Conservation (phyloP, 2,888 invertebrate species). For the Pheosia gnoma region DNA sequence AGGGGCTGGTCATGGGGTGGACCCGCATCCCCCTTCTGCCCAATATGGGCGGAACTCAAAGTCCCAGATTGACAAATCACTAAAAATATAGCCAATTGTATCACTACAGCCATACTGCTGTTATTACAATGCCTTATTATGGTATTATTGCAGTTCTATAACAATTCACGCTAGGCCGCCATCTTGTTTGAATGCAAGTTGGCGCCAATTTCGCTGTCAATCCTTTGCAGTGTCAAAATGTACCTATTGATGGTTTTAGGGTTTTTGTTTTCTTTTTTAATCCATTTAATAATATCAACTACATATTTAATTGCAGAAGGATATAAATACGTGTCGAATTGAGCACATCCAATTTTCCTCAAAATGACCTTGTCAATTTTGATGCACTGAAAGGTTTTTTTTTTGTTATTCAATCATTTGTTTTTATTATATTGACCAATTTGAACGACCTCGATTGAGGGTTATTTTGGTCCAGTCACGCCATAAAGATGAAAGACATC, state of each 20-base stretch:
- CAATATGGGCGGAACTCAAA: constrained; percentile 89
- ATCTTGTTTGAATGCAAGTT: constrained; percentile 45
- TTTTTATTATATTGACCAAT: constrained; percentile 3
- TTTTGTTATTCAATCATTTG: neutral
- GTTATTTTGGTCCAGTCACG: too few relatives aligned
- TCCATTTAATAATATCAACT: neutral
- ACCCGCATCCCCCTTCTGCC: constrained; percentile 88
- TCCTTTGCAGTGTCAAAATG: constrained; percentile 36
- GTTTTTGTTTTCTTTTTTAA: constrained; percentile 18
- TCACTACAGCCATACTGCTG: constrained; percentile 45
- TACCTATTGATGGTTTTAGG: constrained; percentile 27
- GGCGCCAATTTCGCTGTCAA: constrained; percentile 47
- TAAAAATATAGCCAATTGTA: constrained; percentile 41
- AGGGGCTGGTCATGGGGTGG: constrained; percentile 94
- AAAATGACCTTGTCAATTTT: too few relatives aligned
- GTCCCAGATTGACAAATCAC: constrained; percentile 72
- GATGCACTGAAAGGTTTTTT: constrained; percentile 2
- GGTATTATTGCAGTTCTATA: constrained; percentile 46
- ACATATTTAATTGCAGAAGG: neutral
- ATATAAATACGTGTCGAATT: too few relatives aligned
- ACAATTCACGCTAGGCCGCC: constrained; percentile 43
- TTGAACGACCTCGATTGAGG: neutral
- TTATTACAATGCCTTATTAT: constrained; percentile 51
- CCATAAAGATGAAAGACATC: too few relatives aligned
- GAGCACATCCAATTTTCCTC: too few relatives aligned